Conservation (phyloP, 2,888 invertebrate genomes). For the Agrypnus murinus region DNA sequence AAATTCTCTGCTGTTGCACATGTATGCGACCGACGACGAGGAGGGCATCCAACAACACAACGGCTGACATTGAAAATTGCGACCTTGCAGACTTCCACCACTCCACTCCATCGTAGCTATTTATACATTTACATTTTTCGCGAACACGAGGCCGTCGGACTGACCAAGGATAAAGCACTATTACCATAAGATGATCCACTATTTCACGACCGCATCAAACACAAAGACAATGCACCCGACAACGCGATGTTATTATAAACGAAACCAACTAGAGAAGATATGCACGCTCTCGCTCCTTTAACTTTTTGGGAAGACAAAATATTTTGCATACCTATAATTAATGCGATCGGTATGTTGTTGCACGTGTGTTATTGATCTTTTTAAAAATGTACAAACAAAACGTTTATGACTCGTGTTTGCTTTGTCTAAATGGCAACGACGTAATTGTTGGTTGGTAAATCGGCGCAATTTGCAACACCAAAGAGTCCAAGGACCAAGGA, state of each 20-base stretch:
- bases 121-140: conserved; percentile 51
- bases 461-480: conserved; percentile 6
- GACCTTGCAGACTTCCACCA: conserved; percentile 54
- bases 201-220: conserved; percentile 32
- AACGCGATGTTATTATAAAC: too few species aligned
- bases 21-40: conserved; percentile 40
- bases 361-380: conserved; percentile 11
- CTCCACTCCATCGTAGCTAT: conserved; percentile 48
- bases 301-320: too few species aligned
- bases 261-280: too few species aligned
- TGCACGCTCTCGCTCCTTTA: too few species aligned
- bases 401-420: too few species aligned
- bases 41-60: conserved; percentile 45
- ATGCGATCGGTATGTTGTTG: not conserved
- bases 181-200: conserved; percentile 49
- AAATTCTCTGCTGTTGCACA: conserved; percentile 30
- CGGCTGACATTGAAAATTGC: conserved; percentile 55
- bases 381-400: not conserved
- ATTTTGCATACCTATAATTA: not conserved
- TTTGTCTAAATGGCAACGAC: too few species aligned
- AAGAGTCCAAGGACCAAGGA: not conserved
- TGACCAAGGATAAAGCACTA: conserved; percentile 51
- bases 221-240: conserved; percentile 31
- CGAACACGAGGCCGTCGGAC: conserved; percentile 51
- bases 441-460: not conserved